phyloP scores from a whole-genome alignment of 1,140 invertebrate genomes.

The Neotoxoptera formosana region DNA sequence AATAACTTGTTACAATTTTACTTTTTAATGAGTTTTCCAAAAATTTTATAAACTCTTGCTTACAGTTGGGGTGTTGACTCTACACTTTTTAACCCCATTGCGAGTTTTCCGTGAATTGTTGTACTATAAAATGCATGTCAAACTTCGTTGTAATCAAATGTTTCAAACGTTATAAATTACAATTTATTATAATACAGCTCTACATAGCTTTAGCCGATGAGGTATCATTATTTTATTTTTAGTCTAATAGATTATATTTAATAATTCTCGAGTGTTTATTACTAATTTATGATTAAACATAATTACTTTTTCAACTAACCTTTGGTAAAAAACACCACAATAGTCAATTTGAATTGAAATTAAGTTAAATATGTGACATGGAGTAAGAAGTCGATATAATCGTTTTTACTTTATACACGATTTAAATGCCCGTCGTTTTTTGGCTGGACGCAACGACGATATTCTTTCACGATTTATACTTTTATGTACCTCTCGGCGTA shows the following conservation, averaged over 20 bases:
- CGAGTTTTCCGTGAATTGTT: neutral
- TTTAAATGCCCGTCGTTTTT: neutral
- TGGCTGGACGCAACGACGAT: neutral
- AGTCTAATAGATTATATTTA: neutral
- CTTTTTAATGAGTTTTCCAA: neutral
- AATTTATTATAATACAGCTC: neutral
- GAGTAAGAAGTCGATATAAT: no score
- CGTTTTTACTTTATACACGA: no score
- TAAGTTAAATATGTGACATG: neutral
- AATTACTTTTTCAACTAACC: neutral
- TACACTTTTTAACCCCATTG: neutral
- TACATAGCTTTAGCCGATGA: neutral
- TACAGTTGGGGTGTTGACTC: neutral
- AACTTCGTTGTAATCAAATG: neutral
- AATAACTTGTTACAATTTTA: neutral
- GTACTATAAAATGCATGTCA: neutral
- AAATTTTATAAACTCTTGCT: neutral
- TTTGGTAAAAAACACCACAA: neutral
- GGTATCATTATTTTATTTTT: neutral
- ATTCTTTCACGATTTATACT: neutral
- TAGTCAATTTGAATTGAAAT: neutral
- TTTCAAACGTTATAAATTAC: neutral
- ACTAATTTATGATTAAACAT: neutral
- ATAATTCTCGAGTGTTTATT: neutral
- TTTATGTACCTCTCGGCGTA: neutral